Base-by-base conservation (phyloP, 2,113 vertebrate genomes). In the Promerops cafer region DNA sequence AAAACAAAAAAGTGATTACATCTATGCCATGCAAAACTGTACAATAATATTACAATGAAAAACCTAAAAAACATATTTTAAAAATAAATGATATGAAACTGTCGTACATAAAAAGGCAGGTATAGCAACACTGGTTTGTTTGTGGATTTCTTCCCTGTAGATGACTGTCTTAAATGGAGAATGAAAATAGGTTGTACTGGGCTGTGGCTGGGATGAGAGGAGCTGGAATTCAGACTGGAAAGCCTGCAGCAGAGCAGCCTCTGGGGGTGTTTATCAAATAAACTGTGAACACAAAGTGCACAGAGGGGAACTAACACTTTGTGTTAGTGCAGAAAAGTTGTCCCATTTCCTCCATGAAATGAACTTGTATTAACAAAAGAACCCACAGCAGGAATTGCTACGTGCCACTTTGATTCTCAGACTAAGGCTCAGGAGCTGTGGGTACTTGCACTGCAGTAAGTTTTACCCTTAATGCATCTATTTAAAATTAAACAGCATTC, bases 11-110 rank as follows among this genome's bases (percentile, higher is more conserved):
- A 99, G 98, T 99, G 98, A 99, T 99, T 99, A 99, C 99, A 99
- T 98, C 98, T 98, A 99, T 98, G 98, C 98, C 99, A 99, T 99
- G 99, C 99, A 99, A 99, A 99, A 99, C 99, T 99, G 99, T 99
- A 99, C 99, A 99, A 95, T 98, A 99, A 99, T 99, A 98, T 99
- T 99, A 99, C 98, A 99, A 98, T 98, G 97, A 97, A 97, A 98
- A 97, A 98, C 96, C 98, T 98, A 98, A 98, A 98, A 98, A 98
- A 98, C 71, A 37, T 89, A 96, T 95, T 96, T 95, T 92, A 95
- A 98, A 97, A 98, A 98, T 97, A 98, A 98, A 98, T 98, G 98
- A 98, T 99, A 99, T 98, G 98, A 99, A 98, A 98, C 95, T 97
- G 96, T 97, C 97, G 97, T 98, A 98, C 98, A 98, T 98, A 98